Conservation (phyloP, 1,140 invertebrate genomes). For the Eueides isabella region DNA sequence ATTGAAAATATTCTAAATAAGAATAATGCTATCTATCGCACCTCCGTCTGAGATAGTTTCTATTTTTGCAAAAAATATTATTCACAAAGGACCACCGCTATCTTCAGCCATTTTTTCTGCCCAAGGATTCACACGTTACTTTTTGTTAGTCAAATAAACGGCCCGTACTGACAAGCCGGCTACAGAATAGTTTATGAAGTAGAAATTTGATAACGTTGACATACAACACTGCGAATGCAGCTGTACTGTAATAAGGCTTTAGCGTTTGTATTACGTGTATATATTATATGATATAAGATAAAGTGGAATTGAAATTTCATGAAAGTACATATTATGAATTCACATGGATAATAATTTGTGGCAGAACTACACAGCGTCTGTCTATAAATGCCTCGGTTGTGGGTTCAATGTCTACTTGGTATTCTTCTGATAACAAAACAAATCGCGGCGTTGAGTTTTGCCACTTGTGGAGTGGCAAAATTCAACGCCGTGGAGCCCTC, state of each 20-base stretch:
- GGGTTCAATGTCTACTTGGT: too few relatives aligned
- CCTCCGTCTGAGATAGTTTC: constrained; percentile 9
- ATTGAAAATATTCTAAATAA: background rate
- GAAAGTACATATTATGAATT: background rate
- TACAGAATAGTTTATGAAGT: constrained; percentile 63
- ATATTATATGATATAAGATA: background rate
- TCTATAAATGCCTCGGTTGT: too few relatives aligned
- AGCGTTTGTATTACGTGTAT: background rate
- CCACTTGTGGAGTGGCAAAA: too few relatives aligned
- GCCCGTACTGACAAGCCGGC: constrained; percentile 43
- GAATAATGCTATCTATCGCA: constrained; percentile 18
- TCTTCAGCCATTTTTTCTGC: constrained; percentile 19
- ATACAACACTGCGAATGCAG: constrained; percentile 45
- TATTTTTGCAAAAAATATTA: constrained; percentile 29
- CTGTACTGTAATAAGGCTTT: background rate
- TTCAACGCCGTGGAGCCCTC: too few relatives aligned
- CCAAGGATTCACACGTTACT: constrained; percentile 39
- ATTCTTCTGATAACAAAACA: too few relatives aligned
- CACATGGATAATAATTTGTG: background rate
- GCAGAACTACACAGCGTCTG: too few relatives aligned
- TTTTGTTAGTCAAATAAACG: constrained; percentile 52
- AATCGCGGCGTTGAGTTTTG: too few relatives aligned
- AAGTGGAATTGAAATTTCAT: background rate
- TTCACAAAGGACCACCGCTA: constrained; percentile 13
- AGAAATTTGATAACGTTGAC: constrained; percentile 67